These are phyloP conservation scores for Petrocephalus microphthalmus DNA, from an alignment of 2,113 vertebrate species.

Conservation along the genomic window DNA sequence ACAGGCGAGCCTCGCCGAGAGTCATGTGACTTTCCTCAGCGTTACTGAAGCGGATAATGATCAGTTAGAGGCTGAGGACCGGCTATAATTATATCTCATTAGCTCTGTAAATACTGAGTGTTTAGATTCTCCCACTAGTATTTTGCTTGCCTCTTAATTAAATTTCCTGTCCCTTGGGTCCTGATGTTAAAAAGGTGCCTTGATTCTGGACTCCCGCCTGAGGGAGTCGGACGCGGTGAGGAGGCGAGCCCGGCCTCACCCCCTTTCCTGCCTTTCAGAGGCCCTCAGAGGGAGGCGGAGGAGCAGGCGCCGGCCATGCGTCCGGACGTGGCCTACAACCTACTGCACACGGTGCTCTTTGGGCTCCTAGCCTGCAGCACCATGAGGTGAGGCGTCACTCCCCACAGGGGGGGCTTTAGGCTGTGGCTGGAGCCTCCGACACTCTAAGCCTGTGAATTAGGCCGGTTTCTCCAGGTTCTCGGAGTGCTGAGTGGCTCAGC, in stretches of 20 bases:
- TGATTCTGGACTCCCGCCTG: background rate
- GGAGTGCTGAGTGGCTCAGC: background rate
- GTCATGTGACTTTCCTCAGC: background rate
- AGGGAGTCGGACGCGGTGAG: background rate
- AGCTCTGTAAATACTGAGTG: background rate
- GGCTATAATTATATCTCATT: background rate
- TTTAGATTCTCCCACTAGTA: background rate
- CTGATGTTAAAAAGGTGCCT: background rate
- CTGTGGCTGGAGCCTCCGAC: too few relatives aligned
- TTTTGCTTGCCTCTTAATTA: background rate
- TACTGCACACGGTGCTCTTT: conserved; percentile 79
- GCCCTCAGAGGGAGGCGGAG: conserved; percentile 40
- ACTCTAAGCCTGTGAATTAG: background rate
- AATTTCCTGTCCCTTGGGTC: background rate
- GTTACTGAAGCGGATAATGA: background rate
- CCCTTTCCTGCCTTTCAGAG: conserved; percentile 39
- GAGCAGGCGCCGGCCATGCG: conserved; percentile 51
- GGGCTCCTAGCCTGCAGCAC: conserved; percentile 88
- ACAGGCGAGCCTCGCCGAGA: background rate
- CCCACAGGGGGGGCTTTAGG: background rate
- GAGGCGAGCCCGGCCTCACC: background rate
- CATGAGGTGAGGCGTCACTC: conserved; percentile 74
- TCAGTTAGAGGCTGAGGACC: background rate
- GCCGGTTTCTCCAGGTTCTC: background rate
- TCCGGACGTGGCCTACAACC: conserved; percentile 81